These are phyloP conservation scores for Anniella stebbinsi DNA, from an alignment of 2,797 vertebrate genomes.

Conservation along the genomic window DNA sequence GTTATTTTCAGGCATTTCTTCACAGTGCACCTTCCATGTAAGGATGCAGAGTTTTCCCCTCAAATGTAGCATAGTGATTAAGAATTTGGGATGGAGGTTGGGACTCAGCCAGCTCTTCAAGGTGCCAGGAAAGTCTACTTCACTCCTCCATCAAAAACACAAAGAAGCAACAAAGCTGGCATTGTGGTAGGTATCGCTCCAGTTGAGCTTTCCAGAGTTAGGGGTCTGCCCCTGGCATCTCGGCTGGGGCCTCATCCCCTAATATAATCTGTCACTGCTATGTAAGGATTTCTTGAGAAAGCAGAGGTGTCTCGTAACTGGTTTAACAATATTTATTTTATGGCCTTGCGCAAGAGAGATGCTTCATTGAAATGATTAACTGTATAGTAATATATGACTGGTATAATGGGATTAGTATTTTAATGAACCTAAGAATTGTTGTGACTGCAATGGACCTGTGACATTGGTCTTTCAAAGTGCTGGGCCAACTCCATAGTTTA, in stretches of 20 bases:
- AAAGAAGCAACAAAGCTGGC: too few species aligned
- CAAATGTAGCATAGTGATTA: too few species aligned
- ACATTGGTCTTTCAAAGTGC: not conserved
- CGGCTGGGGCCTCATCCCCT: not conserved
- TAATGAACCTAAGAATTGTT: not conserved
- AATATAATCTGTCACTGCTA: not conserved
- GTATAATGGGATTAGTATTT: not conserved
- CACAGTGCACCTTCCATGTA: too few species aligned
- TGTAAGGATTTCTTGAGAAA: not conserved
- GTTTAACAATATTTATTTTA: slow-evolving; percentile 14
- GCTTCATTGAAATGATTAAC: slow-evolving; percentile 5
- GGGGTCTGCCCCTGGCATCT: not conserved
- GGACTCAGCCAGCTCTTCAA: too few species aligned
- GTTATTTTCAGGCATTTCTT: too few species aligned
- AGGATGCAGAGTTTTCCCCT: too few species aligned
- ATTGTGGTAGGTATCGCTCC: too few species aligned
- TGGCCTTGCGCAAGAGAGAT: not conserved
- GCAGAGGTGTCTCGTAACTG: not conserved
- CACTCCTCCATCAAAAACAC: too few species aligned
- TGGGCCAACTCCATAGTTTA: not conserved
- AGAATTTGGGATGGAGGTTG: too few species aligned
- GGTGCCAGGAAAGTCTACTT: too few species aligned
- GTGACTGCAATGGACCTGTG: not conserved
- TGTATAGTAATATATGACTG: not conserved
- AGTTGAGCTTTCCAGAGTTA: too few species aligned